phyloP scores from a whole-genome alignment of 2,113 vertebrate species.

The Guaruba guarouba region DNA sequence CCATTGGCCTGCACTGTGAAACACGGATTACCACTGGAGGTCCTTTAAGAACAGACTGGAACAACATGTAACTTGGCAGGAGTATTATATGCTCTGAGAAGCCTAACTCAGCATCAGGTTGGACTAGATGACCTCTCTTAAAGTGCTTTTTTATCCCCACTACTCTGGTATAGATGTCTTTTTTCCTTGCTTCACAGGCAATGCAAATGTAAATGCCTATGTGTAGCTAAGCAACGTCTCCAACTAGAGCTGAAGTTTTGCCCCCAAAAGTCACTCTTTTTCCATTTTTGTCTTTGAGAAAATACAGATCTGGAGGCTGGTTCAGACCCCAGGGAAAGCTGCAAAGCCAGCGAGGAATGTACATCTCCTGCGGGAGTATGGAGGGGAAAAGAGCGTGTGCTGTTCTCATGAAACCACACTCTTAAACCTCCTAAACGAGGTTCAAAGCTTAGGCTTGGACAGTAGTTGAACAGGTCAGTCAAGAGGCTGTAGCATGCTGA shows the following conservation, averaged over 20 bases:
- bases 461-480: neutral
- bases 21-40: neutral
- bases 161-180: neutral
- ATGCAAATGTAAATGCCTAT: neutral
- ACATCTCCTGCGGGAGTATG: fast-evolving
- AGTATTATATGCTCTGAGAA: neutral
- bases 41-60: neutral
- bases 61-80: neutral
- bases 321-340: neutral
- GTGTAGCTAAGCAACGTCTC: neutral
- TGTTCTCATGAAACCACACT: neutral
- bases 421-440: fast-evolving
- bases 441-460: neutral
- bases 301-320: neutral
- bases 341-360: fast-evolving
- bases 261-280: neutral
- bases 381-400: neutral
- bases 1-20: neutral
- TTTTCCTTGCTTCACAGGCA: neutral
- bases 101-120: neutral
- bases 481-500: neutral
- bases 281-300: neutral
- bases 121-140: neutral
- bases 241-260: neutral
- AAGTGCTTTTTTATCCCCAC: neutral